Percentiles rank a stretch among this genome's conserved stretches.
These are phyloP conservation scores for Lepidotrigona ventralis DNA, from an alignment of 1,140 invertebrate species.

Conservation along the genomic window DNA sequence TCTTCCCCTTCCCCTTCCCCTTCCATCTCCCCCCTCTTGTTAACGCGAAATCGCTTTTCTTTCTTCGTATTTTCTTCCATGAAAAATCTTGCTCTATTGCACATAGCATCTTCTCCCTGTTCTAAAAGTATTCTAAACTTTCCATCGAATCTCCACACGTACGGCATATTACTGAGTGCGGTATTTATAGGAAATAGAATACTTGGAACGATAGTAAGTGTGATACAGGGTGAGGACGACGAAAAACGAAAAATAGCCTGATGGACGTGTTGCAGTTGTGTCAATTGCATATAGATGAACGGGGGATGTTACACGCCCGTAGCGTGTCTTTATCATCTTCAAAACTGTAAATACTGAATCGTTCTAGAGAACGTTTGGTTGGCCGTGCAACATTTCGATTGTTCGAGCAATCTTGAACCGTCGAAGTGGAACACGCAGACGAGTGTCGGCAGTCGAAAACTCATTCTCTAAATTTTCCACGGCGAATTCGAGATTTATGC, in stretches of 20 bases:
- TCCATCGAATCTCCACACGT: not conserved
- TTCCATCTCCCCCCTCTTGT: not conserved
- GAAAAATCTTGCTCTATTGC: not conserved
- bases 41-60: constrained; percentile 28
- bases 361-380: not conserved
- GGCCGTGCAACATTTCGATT: no score
- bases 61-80: not conserved
- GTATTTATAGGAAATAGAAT: not conserved
- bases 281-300: not conserved
- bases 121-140: not conserved
- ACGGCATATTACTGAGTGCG: no score
- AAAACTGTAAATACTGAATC: not conserved
- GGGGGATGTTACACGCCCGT: not conserved
- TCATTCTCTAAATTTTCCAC: not conserved
- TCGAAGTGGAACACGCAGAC: no score
- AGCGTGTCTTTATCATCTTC: not conserved
- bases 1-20: no score
- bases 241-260: not conserved
- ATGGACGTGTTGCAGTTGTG: not conserved
- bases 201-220: not conserved
- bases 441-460: not conserved
- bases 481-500: not conserved
- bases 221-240: not conserved
- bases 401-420: not conserved
- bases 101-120: no score